Conservation (phyloP, 2,113 vertebrate species). For the Mus pahari region DNA sequence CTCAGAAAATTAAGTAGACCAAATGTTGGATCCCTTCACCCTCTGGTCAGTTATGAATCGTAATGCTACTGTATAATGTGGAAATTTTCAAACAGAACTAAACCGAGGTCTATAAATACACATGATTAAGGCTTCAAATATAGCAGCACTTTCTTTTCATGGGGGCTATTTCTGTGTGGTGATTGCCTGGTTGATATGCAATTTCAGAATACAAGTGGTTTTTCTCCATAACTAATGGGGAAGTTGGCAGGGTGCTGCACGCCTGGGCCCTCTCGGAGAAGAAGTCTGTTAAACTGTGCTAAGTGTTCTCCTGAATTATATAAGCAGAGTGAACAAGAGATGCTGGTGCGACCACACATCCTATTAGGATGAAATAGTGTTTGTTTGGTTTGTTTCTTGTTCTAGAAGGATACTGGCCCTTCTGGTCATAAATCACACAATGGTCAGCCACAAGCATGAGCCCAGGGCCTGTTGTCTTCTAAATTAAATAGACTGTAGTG, state of each 20-base stretch:
- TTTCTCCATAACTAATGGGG: slow-evolving; percentile 77
- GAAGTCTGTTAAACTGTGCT: slow-evolving; percentile 28
- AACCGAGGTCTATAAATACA: slow-evolving; percentile 81
- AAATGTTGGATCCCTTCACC: not conserved
- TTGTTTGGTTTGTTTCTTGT: slow-evolving; percentile 14
- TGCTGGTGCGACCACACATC: not conserved
- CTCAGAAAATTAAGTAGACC: slow-evolving; percentile 65
- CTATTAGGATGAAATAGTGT: slow-evolving; percentile 14
- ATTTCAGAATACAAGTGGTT: slow-evolving; percentile 80
- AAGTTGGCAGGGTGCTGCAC: slow-evolving; percentile 67
- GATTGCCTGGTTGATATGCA: slow-evolving; percentile 81
- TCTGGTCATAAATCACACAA: slow-evolving; percentile 39
- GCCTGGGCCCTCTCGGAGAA: slow-evolving; percentile 29
- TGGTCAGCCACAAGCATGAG: not conserved
- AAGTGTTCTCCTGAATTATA: slow-evolving; percentile 35
- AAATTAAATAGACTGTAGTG: not conserved
- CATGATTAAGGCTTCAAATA: slow-evolving; percentile 80
- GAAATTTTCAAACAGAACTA: slow-evolving; percentile 77
- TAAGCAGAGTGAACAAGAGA: slow-evolving; percentile 53
- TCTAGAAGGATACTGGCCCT: not conserved
- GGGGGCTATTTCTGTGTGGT: slow-evolving; percentile 80
- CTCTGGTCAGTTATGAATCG: slow-evolving; percentile 57
- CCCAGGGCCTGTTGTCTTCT: not conserved
- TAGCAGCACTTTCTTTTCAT: slow-evolving; percentile 80
- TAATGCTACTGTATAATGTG: slow-evolving; percentile 77